Percentiles rank a stretch among this genome's conserved stretches.
These are phyloP conservation scores for Ovis aries DNA, from an alignment of 2,113 vertebrate genomes.

Conservation along the genomic window ARS-UI_Ramb_v3.0 NC_056057.1:80795501-80796000, in stretches of 20 bases:
- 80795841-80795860: rapidly evolving
- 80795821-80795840: not conserved
- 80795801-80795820: not conserved
- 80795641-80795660: not conserved
- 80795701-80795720: not conserved
- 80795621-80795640: not conserved
- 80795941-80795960: not conserved
- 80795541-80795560: too few species aligned
- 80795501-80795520: too few species aligned
- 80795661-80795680: not conserved
- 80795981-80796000: not conserved
- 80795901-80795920: not conserved
- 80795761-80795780: not conserved
- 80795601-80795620: not conserved
- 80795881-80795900: not conserved
- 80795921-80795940: not conserved
- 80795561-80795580: too few species aligned
- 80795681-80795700: not conserved
- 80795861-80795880: not conserved
- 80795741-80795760: not conserved
- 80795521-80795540: too few species aligned
- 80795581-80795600: too few species aligned
- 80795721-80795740: not conserved
- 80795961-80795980: not conserved
- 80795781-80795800: not conserved